Base-by-base conservation (phyloP, 2,113 vertebrate genomes). In the Anseranas semipalmata region DNA sequence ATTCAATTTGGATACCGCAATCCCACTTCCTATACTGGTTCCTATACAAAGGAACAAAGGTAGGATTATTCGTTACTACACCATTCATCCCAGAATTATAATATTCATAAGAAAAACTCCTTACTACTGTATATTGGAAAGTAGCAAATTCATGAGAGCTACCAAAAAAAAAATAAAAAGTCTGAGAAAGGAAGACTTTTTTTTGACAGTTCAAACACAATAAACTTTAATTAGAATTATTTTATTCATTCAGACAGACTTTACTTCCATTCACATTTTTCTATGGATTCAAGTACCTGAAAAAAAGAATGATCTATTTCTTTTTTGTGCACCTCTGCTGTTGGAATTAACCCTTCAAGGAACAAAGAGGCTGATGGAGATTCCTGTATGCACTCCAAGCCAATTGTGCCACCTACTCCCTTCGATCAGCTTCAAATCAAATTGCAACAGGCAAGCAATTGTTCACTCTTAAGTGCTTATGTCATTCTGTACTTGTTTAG, bases 341-440 rank as follows among this genome's bases (percentile, higher is more conserved):
- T n/a, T 60, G 20, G 15, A 84, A 68, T 95, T 92, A 96, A 96
- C 87, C n/a, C 77, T 85, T 87, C n/a, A 58, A 62, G 35, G 5
- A 73, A 7, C 27, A 76, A 87, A 87, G 13, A 85, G 7, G 27
- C 18, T 82, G 43, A 65, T 73, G 39, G 52, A 53, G 39, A 58
- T 88, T 82, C 30, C 35, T 76, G 9, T 8, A 20, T 32, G 28
- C 8, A 33, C 50, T 62, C 71, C 66, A 68, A 85, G 19, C 12
- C 70, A 58, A 4, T 50, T 76, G 4, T 79, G 33, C 16, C 74
- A 35, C 63, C 87, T 87, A 28, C 7, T 89, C 41, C 13, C 77
- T 74, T 46, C 74, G 67, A 76, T 88, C 46, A 90, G 17, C 56
- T 94, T 80, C 78, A 88, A 89, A 91, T 84, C 75, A 71, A 94